A percentile compares a stretch with the other conserved stretches of the same genome.
Evolutionary conservation across 1,140 invertebrate genomes (phyloP).

Genomic region (Calycopis cecrops): DNA sequence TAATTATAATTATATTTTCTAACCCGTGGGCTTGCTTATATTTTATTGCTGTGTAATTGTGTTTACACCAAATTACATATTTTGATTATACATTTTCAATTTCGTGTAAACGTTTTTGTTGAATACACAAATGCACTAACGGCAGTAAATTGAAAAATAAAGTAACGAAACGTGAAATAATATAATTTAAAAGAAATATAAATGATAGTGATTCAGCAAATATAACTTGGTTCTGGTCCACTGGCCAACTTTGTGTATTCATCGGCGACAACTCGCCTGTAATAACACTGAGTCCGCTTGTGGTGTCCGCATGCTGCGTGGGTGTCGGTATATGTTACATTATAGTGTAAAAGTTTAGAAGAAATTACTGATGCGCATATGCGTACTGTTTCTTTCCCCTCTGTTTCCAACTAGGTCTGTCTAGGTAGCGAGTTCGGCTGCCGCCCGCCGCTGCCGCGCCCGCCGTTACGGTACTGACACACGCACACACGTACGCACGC

Average conservation of each 20-base stretch:
- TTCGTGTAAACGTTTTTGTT: too few relatives aligned
- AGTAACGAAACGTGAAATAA: too few relatives aligned
- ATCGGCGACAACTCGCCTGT: background rate
- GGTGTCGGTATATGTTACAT: slow-evolving; percentile 22
- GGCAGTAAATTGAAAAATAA: too few relatives aligned
- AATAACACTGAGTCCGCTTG: slow-evolving; percentile 15
- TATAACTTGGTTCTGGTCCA: background rate
- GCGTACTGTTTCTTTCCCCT: slow-evolving; percentile 70
- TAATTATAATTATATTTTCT: slow-evolving; percentile 2
- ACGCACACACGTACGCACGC: slow-evolving; percentile 27
- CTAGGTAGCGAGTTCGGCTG: slow-evolving; percentile 72
- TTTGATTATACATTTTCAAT: too few relatives aligned
- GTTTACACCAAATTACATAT: background rate
- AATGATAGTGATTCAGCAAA: background rate
- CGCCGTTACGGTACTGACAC: slow-evolving; percentile 66
- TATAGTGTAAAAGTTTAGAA: slow-evolving; percentile 45
- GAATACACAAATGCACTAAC: too few relatives aligned
- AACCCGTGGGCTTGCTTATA: background rate
- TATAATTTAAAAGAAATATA: too few relatives aligned
- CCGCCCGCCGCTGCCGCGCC: slow-evolving; percentile 60
- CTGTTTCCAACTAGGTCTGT: slow-evolving; percentile 74
- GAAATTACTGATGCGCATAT: slow-evolving; percentile 73
- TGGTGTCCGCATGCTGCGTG: slow-evolving; percentile 16
- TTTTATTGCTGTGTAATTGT: background rate
- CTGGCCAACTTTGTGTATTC: background rate